These are phyloP conservation scores for Hyperoodon ampullatus DNA, from an alignment of 2,113 vertebrate species.

Conservation along the genomic window DNA sequence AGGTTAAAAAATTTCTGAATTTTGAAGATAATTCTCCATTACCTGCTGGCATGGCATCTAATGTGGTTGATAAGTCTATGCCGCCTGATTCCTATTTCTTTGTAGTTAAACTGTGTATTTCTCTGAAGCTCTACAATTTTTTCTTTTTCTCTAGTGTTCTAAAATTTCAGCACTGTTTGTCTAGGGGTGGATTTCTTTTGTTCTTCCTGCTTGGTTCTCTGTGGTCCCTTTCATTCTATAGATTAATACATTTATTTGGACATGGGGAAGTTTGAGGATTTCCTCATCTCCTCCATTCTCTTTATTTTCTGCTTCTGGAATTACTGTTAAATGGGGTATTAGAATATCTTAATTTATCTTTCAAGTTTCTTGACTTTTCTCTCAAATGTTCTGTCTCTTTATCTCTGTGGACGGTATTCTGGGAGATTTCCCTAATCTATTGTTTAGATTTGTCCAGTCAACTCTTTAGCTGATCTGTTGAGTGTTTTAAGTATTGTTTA, in stretches of 20 bases:
- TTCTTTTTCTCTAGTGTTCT: neutral
- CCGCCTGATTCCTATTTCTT: neutral
- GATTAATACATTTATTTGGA: neutral
- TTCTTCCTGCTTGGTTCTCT: neutral
- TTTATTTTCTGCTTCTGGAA: slow-evolving; percentile 10
- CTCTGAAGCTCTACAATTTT: neutral
- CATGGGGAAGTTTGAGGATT: neutral
- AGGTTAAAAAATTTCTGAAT: neutral
- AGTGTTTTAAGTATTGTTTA: neutral
- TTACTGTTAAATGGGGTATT: neutral
- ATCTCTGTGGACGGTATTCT: neutral
- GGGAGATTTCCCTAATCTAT: neutral
- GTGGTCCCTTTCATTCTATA: neutral
- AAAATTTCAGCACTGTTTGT: neutral
- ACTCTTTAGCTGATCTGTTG: neutral
- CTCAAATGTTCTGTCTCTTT: neutral
- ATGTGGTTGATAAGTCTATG: neutral
- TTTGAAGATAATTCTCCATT: neutral
- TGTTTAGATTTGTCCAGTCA: neutral
- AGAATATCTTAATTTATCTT: neutral
- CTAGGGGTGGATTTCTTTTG: neutral
- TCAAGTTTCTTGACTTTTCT: neutral
- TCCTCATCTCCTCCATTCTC: neutral
- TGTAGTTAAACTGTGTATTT: neutral
- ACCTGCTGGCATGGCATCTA: neutral